Conservation (phyloP, 2,797 vertebrate genomes). For the Gymnopithys bicolor region DNA sequence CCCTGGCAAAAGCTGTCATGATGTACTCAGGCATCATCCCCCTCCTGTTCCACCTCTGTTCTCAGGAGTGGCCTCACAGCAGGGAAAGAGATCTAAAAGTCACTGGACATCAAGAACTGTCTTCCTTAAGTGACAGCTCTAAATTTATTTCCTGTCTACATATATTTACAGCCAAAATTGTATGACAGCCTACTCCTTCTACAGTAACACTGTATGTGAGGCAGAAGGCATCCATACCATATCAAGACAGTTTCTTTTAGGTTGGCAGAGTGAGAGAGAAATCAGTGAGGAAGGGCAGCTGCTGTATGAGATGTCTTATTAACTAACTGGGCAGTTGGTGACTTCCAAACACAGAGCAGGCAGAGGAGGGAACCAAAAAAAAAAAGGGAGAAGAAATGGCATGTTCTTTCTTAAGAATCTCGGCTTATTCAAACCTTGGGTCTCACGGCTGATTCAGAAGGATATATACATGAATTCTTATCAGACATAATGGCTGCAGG, state of each 20-base stretch:
- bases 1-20: background rate
- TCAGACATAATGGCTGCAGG: background rate
- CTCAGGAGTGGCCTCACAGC: background rate
- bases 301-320: background rate
- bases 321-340: background rate
- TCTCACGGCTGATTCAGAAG: background rate
- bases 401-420: background rate
- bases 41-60: background rate
- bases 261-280: background rate
- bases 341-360: background rate
- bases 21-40: background rate
- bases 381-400: rapidly evolving
- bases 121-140: background rate
- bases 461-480: background rate
- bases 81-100: background rate
- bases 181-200: background rate
- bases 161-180: background rate
- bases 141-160: background rate
- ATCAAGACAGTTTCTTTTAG: background rate
- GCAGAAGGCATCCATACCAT: background rate
- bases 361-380: background rate
- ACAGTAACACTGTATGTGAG: background rate
- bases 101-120: background rate
- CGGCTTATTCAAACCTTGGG: background rate
- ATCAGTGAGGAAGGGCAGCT: background rate